Percentiles rank a stretch among this genome's conserved stretches.
Evolutionary conservation across 2,888 invertebrate genomes (phyloP).

Genomic region (Eumerus sabulonum): DNA sequence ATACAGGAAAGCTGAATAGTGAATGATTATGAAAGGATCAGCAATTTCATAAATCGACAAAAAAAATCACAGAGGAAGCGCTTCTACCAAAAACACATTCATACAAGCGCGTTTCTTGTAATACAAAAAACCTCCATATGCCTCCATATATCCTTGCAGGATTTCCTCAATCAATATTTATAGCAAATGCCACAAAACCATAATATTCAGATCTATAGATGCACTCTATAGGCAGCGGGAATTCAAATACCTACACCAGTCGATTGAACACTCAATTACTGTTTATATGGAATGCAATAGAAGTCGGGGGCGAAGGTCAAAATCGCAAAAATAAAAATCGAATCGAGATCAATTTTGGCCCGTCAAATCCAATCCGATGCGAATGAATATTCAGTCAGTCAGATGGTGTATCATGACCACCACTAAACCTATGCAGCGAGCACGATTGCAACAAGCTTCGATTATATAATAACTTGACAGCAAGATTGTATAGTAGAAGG

Average conservation of each 20-base stretch:
- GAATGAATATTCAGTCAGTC: slow-evolving; percentile 42
- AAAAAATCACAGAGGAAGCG: slow-evolving; percentile 5
- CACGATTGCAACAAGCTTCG: too few species aligned
- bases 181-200: slow-evolving; percentile 19
- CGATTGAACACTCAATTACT: slow-evolving; percentile 13
- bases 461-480: background rate
- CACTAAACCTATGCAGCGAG: too few species aligned
- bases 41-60: slow-evolving; percentile 40
- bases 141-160: slow-evolving; percentile 24
- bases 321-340: background rate
- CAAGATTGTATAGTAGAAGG: too few species aligned
- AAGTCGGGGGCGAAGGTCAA: slow-evolving; percentile 1
- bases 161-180: slow-evolving; percentile 45
- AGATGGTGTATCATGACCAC: background rate
- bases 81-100: too few species aligned
- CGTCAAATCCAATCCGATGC: slow-evolving; percentile 18
- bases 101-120: background rate
- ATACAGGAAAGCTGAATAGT: slow-evolving; percentile 17
- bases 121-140: background rate
- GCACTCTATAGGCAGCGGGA: too few species aligned
- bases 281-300: slow-evolving; percentile 18
- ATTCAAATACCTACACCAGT: too few species aligned
- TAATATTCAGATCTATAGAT: slow-evolving; percentile 33
- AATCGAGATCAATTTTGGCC: slow-evolving; percentile 10
- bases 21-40: slow-evolving; percentile 5